Percentiles rank a stretch among this genome's conserved stretches.
Conservation (phyloP, 1,140 invertebrate species). For the Macrocentrus cingulum region DNA sequence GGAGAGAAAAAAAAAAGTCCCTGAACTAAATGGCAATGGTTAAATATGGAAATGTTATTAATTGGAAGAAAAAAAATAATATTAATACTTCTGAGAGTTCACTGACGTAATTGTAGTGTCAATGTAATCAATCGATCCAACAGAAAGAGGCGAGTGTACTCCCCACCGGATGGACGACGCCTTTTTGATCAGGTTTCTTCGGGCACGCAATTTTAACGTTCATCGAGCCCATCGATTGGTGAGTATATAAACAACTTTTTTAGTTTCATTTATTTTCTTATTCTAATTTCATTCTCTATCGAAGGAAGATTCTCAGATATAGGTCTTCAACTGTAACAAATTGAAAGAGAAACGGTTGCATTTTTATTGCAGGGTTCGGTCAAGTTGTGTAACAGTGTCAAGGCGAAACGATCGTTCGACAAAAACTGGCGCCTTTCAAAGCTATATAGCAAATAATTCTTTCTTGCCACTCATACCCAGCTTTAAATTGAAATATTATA, state of each 20-base stretch:
- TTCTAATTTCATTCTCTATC: background rate
- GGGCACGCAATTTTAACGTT: constrained; percentile 79
- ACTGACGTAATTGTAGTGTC: constrained; percentile 10
- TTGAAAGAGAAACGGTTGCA: no score
- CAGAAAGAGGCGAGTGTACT: constrained; percentile 72
- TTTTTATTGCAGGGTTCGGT: no score
- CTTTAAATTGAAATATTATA: no score
- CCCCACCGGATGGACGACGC: constrained; percentile 79
- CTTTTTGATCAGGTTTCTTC: constrained; percentile 79
- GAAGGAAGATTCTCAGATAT: no score
- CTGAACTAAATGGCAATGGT: no score
- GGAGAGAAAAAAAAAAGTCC: no score
- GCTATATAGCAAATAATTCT: background rate
- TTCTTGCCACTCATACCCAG: background rate
- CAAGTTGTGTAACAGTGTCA: constrained; percentile 35
- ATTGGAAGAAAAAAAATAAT: constrained; percentile 5
- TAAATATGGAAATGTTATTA: no score
- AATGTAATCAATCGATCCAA: constrained; percentile 26
- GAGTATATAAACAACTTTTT: constrained; percentile 36
- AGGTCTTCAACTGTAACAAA: no score
- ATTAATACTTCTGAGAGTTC: background rate
- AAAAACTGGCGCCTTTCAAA: background rate
- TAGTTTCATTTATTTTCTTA: background rate
- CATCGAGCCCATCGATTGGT: constrained; percentile 80
- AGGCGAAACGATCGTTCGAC: constrained; percentile 29